Evolutionary conservation across 2,797 vertebrate species (phyloP).

Genomic region (Hemibagrus guttatus): DNA sequence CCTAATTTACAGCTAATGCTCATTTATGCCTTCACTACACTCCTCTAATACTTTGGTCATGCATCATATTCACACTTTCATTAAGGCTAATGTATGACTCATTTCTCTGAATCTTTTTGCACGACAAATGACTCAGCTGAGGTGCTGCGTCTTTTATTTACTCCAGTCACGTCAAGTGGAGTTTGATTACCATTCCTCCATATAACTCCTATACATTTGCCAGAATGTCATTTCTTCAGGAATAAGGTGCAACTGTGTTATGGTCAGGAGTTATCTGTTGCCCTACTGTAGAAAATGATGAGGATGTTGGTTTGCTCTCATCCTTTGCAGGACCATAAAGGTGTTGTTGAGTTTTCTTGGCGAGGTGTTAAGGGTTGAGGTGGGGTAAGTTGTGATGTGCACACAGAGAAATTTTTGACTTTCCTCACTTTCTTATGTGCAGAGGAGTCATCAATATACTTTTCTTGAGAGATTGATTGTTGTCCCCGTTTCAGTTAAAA

Average conservation of each 20-base stretch:
- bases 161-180: background rate
- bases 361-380: background rate
- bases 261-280: background rate
- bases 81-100: slow-evolving; percentile 17
- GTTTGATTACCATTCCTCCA: background rate
- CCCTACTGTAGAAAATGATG: background rate
- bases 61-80: slow-evolving; percentile 22
- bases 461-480: background rate
- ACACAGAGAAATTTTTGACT: background rate
- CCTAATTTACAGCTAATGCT: background rate
- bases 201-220: background rate
- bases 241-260: background rate
- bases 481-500: background rate
- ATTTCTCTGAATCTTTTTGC: slow-evolving; percentile 12
- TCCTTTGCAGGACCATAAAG: background rate
- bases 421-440: background rate
- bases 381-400: background rate
- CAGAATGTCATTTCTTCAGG: background rate
- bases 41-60: slow-evolving; percentile 7
- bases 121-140: slow-evolving; percentile 16
- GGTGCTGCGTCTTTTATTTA: slow-evolving; percentile 12
- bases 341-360: background rate
- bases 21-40: background rate
- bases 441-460: background rate
- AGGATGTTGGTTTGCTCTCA: background rate